Evolutionary conservation across 1,140 invertebrate species (phyloP).

Genomic region (Epicauta chinensis): DNA sequence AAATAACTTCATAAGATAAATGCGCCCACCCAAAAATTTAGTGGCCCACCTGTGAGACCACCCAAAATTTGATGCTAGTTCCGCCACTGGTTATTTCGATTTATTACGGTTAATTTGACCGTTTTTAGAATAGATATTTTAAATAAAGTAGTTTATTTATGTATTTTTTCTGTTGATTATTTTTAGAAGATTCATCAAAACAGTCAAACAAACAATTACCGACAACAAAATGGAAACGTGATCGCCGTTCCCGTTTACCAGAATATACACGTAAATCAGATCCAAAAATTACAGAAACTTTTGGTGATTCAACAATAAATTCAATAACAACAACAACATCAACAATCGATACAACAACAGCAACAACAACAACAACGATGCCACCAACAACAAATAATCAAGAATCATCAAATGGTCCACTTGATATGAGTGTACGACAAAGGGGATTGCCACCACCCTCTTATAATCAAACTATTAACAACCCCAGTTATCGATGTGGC

Average conservation of each 20-base stretch:
- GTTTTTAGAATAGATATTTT: too few species aligned
- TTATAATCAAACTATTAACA: conserved; percentile 46
- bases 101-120: too few species aligned
- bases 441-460: conserved; percentile 48
- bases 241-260: conserved; percentile 46
- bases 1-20: too few species aligned
- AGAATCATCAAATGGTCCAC: conserved; percentile 42
- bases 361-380: not conserved
- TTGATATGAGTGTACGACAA: conserved; percentile 49
- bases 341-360: conserved; percentile 30
- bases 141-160: too few species aligned
- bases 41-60: too few species aligned
- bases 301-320: conserved; percentile 16
- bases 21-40: too few species aligned
- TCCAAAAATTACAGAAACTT: conserved; percentile 34
- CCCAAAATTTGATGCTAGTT: too few species aligned
- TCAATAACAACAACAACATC: conserved; percentile 27
- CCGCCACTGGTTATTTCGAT: too few species aligned
- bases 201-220: conserved; percentile 51
- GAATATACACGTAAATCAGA: conserved; percentile 41
- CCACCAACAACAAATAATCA: too few species aligned
- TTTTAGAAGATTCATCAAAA: conserved; percentile 30
- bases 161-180: conserved; percentile 9
- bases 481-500: conserved; percentile 46
- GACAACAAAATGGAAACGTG: conserved; percentile 58